Base-by-base conservation (phyloP, 2,888 invertebrate species). In the Lysandra bellargus region DNA sequence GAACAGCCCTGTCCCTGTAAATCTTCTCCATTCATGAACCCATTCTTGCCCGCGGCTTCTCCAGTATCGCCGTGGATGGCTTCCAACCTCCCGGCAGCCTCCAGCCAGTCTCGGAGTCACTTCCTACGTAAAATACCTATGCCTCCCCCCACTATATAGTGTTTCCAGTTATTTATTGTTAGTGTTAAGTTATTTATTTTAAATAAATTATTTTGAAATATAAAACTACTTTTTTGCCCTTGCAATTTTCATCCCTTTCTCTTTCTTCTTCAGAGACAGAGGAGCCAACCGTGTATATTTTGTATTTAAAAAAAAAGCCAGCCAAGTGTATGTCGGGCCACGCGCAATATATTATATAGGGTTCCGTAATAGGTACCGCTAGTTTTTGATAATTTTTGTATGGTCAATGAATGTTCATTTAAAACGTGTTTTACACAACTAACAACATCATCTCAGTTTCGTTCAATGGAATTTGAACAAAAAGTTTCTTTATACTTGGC, bases 121-220 rank as follows among this genome's bases (percentile, higher is more conserved):
- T 90, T 87, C 81, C 84, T 91, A 75, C 87, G 89, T 78, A 91
- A 90, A 82, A 88, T 90, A 75, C 88, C 89, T 1, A 89, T 91
- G 69, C 88, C 89, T 0, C 90, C 90, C 1, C 90, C 89, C 4
- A 84, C 83, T 76, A 80, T 89, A 80, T 88, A 85, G 81, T 14
- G 49, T 74, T 79, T 73, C 33, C 69, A 37, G 37, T 74, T 78
- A 80, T 79, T 80, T 81, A 79, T 80, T 81, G 79, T 78, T 79
- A 79, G 14, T 80, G 78, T 69, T 76, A 79, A 78, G 73, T 30
- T 69, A 80, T 80, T 75, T 79, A 73, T 60, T 49, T 33, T 2
- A 60, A 77, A 69, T 78, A 72, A 78, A 72, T 40, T 61, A 72
- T 78, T 72, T 9, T 3, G 4, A 37, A 5, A 23, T 64, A 33